Percentiles rank a stretch among this genome's conserved stretches.
These are phyloP conservation scores for Falco naumanni DNA, from an alignment of 2,797 vertebrate species.

Conservation along the genomic window DNA sequence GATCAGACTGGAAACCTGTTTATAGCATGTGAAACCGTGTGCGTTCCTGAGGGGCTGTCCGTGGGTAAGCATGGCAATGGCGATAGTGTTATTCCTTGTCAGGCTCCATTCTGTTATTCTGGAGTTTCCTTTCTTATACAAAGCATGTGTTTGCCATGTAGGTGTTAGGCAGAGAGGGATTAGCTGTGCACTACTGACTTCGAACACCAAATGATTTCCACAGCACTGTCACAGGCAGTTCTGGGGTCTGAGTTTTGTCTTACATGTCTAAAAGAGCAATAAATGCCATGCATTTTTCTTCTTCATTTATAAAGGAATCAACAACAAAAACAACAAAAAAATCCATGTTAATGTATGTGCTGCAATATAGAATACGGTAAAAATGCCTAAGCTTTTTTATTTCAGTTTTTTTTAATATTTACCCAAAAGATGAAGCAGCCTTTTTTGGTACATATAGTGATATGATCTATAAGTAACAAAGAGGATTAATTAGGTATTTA, in stretches of 20 bases:
- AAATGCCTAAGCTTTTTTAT: background rate
- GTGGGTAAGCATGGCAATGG: background rate
- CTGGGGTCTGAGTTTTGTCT: background rate
- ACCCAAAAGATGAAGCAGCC: background rate
- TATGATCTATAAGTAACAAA: conserved; percentile 11
- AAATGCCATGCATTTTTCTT: background rate
- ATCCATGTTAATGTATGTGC: background rate
- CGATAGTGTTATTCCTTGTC: background rate
- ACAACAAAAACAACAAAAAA: background rate
- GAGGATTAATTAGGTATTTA: conserved; percentile 17
- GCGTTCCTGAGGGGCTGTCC: background rate
- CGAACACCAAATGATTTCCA: background rate
- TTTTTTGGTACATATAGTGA: background rate
- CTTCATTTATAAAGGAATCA: background rate
- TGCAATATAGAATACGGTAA: background rate
- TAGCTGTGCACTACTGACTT: background rate
- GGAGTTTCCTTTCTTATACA: background rate
- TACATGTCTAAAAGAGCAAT: background rate
- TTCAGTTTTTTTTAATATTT: conserved; percentile 30
- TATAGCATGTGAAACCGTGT: accelerated
- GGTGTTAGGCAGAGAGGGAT: background rate
- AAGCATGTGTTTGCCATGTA: accelerated
- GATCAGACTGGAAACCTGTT: background rate
- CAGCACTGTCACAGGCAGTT: background rate
- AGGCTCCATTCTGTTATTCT: background rate